A percentile compares a stretch with the other conserved stretches of the same genome.
phyloP scores from a whole-genome alignment of 2,113 vertebrate species.

The Salvator merianae region DNA sequence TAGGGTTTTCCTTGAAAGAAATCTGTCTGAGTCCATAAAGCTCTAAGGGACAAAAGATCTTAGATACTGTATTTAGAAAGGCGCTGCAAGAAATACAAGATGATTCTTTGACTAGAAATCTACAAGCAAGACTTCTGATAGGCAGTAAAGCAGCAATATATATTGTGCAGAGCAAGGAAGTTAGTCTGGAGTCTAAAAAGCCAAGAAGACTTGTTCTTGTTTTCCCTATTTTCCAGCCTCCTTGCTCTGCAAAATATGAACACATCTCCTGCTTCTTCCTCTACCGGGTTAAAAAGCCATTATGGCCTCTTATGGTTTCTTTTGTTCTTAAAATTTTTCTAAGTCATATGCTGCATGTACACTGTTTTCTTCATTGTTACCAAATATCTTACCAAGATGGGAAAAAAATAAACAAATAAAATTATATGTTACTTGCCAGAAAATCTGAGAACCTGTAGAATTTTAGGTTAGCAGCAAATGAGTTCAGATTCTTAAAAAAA shows the following conservation, averaged over 20 bases:
- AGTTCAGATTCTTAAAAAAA: not conserved
- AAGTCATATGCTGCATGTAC: not conserved
- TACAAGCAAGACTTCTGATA: too few relatives aligned
- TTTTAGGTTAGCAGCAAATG: not conserved
- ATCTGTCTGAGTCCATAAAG: not conserved
- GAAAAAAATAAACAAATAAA: not conserved
- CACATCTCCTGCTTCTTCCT: not conserved
- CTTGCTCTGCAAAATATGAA: too few relatives aligned
- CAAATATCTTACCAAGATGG: not conserved
- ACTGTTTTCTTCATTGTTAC: not conserved
- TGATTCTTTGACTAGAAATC: not conserved
- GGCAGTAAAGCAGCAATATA: too few relatives aligned
- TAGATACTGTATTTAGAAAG: not conserved
- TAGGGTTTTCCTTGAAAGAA: not conserved
- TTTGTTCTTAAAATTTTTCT: not conserved
- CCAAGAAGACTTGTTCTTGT: too few relatives aligned
- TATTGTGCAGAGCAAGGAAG: too few relatives aligned
- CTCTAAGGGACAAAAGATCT: not conserved
- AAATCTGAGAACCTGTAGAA: too few relatives aligned
- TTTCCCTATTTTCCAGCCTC: too few relatives aligned
- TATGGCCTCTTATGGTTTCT: not conserved
- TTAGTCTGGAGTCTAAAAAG: too few relatives aligned
- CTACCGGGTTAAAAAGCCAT: not conserved
- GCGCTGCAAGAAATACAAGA: not conserved
- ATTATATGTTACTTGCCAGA: not conserved